Evolutionary conservation across 2,797 vertebrate species (phyloP).

Genomic region (Ambastaia sidthimunki): DNA sequence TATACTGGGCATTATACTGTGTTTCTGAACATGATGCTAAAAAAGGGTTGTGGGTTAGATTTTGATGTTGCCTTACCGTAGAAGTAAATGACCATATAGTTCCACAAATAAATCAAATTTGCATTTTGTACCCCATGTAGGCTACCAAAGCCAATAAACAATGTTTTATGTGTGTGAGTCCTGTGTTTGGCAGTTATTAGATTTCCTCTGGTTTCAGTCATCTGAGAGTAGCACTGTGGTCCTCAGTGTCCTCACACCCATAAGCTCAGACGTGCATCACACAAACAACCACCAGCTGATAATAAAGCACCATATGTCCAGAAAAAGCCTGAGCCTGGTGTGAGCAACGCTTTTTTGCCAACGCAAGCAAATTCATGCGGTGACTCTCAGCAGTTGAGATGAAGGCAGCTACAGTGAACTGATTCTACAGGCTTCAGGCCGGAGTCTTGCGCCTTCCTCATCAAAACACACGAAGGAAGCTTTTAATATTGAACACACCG

Average conservation of each 20-base stretch:
- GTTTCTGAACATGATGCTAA: no score
- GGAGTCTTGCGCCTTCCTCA: neutral
- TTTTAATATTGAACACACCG: neutral
- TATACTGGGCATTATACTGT: no score
- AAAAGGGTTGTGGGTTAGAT: no score
- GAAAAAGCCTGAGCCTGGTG: constrained; percentile 21
- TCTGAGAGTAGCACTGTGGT: neutral
- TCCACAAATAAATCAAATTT: no score
- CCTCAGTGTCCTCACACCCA: constrained; percentile 20
- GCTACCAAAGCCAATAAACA: no score
- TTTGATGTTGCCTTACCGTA: no score
- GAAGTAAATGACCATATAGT: no score
- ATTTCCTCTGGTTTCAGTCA: constrained; percentile 11
- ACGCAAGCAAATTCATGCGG: neutral
- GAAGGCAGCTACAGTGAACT: neutral
- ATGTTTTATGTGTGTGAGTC: neutral
- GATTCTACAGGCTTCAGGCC: neutral
- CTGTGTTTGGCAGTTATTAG: neutral
- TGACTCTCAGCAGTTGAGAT: neutral
- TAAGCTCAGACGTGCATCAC: constrained; percentile 18
- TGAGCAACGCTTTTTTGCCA: neutral
- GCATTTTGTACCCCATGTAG: no score
- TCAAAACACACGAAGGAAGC: neutral
- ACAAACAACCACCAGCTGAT: constrained; percentile 25
- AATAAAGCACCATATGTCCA: constrained; percentile 34